Base-by-base conservation (phyloP, 2,113 vertebrate species). In the Todiramphus chloris region DNA sequence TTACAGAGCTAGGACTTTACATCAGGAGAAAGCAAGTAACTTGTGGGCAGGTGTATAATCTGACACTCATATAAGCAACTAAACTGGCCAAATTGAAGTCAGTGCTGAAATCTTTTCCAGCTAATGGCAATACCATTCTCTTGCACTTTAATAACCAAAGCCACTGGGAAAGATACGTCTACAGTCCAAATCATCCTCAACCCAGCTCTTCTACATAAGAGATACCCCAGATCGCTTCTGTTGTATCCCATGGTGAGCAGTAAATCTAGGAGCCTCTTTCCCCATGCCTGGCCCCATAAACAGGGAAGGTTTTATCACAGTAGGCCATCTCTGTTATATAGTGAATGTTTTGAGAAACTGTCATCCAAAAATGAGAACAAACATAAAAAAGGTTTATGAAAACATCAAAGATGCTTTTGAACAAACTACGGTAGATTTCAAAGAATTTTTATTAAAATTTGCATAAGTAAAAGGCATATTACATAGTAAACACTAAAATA, bases 361-460 rank as follows among this genome's bases (percentile, higher is more conserved):
- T n/a, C 75, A 87, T 66, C 53, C 75, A 77, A 73, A 96, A 89
- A 48, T 35, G 31, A 94, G 75, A 96, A 87, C 20, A 95, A 92
- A 85, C 67, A 87, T 95, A 76, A 95, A 95, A 91, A 43, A 83
- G 87, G 87, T 74, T 81, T 89, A 89, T 18, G 25, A 39, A 94
- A 83, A 77, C 55, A 83, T 90, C 64, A 92, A 90, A 94, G n/a
- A 92, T 62, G 24, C 35, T 76, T 88, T 86, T 92, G 69, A 89
- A 90, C 6, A 16, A 69, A 46, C 68, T 53, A 46, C 10, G 30
- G 35, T 55, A 59, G 12, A 48, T 85, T 72, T 91, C 58, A 80
- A 93, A 75, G 11, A 55, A 48, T 66, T 69, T 64, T 24, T 37
- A 8, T 75, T 76, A 82, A 10, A 87, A 88, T 24, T 50, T 74